Base-by-base conservation (phyloP, 2,888 invertebrate species). In the Eupithecia insigniata region DNA sequence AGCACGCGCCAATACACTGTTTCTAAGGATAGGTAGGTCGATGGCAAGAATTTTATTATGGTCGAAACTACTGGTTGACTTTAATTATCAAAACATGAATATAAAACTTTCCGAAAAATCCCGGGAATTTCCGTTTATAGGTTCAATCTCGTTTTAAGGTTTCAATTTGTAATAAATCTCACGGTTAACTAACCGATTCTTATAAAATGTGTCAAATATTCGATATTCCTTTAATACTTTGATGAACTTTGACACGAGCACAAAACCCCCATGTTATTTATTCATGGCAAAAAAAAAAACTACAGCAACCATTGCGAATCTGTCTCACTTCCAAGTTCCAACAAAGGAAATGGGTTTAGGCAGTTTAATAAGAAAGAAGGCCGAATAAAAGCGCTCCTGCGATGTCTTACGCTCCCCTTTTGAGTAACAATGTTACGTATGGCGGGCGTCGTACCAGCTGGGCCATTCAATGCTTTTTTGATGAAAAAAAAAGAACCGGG, bases 161-260 rank as follows among this genome's bases (percentile, higher is more conserved):
- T 34, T 12, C 26, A 36, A 5, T 39, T 36, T 36, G 39, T 7
- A 5, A 39, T 64, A 64, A 66, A 66, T 66, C 69, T 62, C 72
- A 62, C 55, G 67, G 55, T 16, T 36, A 66, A 32, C 55, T 46
- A 76, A 72, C 67, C 62, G 39, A 70, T 66, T 66, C 65, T 55
- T 5, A 28, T 6, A 60, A 67, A 28, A 64, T 26, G 36, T 58
- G 30, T 18, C 26, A 74, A 71, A 74, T 71, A 78, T 71, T 67
- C 71, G 69, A 80, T 79, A 79, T 76, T 62, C 73, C 34, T 69
- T 82, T 83, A 82, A 80, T 78, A 75, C 77, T 78, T 82, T 85
- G 85, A 90, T 90, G 91, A 92, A 90, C 92, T 90, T 89, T 91
- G 91, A 92, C 92, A 92, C 80, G 78, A 80, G 87, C 81, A 86